Conservation (phyloP, 2,797 vertebrate species). For the Poecilia picta region DNA sequence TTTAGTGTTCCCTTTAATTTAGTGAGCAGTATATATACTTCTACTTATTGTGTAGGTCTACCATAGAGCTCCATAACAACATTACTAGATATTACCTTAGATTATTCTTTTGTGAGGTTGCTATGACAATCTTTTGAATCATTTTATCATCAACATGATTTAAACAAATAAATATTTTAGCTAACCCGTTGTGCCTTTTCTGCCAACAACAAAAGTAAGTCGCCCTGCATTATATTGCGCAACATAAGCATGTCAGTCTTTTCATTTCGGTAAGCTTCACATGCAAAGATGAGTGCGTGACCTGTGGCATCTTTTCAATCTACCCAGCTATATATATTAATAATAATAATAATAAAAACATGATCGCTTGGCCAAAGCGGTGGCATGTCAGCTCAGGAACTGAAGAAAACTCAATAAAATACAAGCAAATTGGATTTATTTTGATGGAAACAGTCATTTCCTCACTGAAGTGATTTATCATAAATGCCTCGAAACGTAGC, state of each 20-base stretch:
- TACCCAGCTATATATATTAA: neutral
- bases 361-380: neutral
- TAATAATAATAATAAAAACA: neutral
- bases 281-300: neutral
- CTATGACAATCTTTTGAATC: neutral
- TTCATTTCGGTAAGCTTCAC: neutral
- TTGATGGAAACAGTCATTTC: neutral
- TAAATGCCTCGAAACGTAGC: neutral
- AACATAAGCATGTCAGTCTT: neutral
- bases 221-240: neutral
- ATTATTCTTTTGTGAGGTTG: neutral
- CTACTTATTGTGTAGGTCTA: neutral
- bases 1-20: too few relatives aligned
- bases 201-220: neutral
- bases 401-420: neutral
- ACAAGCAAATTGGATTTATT: neutral
- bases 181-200: neutral
- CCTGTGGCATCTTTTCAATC: neutral
- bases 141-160: neutral
- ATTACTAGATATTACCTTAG: neutral
- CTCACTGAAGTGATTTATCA: neutral
- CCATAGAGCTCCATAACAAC: neutral
- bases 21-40: too few relatives aligned
- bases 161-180: neutral
- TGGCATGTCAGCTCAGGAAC: neutral